Percentiles rank a stretch among this genome's conserved stretches.
Conservation (phyloP, 2,113 vertebrate species). For the Gallinago media region DNA sequence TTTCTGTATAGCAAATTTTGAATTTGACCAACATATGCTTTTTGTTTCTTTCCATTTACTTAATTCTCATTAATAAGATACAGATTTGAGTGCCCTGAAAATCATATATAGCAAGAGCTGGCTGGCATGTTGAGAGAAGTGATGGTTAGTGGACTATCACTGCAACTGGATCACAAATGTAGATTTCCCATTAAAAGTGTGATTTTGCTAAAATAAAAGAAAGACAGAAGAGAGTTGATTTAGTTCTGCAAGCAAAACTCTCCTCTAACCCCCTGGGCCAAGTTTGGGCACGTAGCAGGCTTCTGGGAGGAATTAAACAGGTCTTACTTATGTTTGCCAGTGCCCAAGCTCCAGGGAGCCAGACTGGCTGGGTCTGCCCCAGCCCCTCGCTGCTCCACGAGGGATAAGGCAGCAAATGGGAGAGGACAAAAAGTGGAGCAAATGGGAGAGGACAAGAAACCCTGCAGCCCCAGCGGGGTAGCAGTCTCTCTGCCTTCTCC, state of each 20-base stretch:
- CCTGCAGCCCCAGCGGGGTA: fast-evolving
- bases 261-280: not conserved
- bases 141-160: not conserved
- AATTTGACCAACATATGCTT: not conserved
- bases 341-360: not conserved
- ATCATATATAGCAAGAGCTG: not conserved
- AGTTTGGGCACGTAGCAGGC: not conserved
- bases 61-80: not conserved
- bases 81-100: not conserved
- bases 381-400: fast-evolving
- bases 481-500: not conserved
- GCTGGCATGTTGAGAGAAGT: not conserved
- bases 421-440: fast-evolving
- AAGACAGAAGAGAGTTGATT: not conserved
- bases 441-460: fast-evolving
- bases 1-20: not conserved
- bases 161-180: not conserved
- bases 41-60: not conserved
- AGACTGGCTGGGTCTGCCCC: not conserved
- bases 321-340: not conserved
- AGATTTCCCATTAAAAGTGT: not conserved
- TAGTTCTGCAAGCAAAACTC: not conserved
- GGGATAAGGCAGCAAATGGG: not conserved
- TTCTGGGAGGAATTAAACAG: not conserved
- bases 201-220: not conserved